Evolutionary conservation across 2,888 invertebrate genomes (phyloP).

Genomic region (Cyclophora albipunctata): DNA sequence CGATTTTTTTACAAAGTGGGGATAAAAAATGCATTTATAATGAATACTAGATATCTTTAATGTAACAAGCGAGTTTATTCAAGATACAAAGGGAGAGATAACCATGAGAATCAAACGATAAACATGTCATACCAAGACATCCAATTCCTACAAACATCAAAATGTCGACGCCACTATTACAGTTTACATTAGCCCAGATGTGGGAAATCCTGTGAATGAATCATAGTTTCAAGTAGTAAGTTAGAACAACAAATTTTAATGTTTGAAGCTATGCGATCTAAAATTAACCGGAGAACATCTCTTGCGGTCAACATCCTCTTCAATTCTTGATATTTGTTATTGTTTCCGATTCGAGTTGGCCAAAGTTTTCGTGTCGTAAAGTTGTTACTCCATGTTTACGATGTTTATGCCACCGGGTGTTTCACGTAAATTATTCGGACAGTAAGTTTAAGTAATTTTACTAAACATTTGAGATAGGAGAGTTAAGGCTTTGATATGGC

Average conservation of each 20-base stretch:
- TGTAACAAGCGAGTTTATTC: constrained; percentile 3
- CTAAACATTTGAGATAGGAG: no score
- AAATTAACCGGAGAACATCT: no score
- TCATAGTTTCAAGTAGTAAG: constrained; percentile 11
- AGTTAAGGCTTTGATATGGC: no score
- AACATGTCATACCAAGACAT: no score
- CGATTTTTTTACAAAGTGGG: no score
- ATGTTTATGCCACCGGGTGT: neutral
- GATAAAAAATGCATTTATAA: no score
- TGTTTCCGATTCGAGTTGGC: constrained; percentile 1
- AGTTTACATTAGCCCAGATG: neutral
- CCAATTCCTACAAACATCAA: neutral
- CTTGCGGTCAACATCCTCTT: constrained; percentile 16
- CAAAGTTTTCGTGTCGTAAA: no score
- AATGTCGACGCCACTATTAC: no score
- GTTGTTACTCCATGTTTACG: neutral
- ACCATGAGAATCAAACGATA: no score
- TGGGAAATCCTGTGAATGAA: constrained; percentile 18
- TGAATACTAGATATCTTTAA: no score
- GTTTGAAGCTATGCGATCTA: neutral
- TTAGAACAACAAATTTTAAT: constrained; percentile 14
- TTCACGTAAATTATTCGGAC: no score
- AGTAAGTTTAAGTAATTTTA: no score
- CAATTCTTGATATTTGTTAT: constrained; percentile 3
- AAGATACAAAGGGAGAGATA: neutral